Evolutionary conservation across 2,888 invertebrate genomes (phyloP), one percentile per base, ranked within the genome.

Genomic region (Diaprepes abbreviatus): DNA sequence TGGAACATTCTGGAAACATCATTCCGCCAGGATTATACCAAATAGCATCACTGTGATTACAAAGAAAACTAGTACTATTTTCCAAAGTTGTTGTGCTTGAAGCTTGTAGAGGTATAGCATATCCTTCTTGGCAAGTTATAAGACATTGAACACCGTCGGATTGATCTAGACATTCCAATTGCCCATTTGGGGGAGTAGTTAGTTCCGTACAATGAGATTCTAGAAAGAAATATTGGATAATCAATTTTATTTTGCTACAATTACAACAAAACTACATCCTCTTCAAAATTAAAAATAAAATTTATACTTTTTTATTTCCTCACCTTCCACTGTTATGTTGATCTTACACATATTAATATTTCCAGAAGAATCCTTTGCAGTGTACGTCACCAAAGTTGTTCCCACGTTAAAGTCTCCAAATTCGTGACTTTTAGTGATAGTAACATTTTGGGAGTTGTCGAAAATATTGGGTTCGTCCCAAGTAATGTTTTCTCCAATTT

Each of bases 261-360:
- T n/a, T n/a, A n/a, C n/a, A n/a, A n/a, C n/a, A n/a, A n/a, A n/a
- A n/a, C n/a, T n/a, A n/a, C n/a, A n/a, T n/a, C n/a, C n/a, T n/a
- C n/a, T n/a, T n/a, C n/a, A n/a, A n/a, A n/a, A n/a, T n/a, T n/a
- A n/a, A n/a, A n/a, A n/a, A n/a, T n/a, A n/a, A n/a, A n/a, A n/a
- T n/a, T n/a, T n/a, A n/a, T n/a, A n/a, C n/a, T n/a, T n/a, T n/a
- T n/a, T 28, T 55, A 2, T 21, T n/a, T 10, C 40, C 72, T 75
- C 79, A 88, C 89, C 87, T 85, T 88, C 86, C 1, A 92, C 86
- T 9, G 86, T 88, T 57, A 92, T 85, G 75, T 87, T 88, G 43
- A 92, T 83, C 16, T 83, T 76, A 76, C 92, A 92, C 10, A 81
- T 84, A 52, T 86, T 89, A 12, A 82, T 84, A 77, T 92, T 92